These are phyloP conservation scores for Pygathrix nemaeus DNA, from an alignment of 2,113 vertebrate genomes.

Conservation along the genomic window DNA sequence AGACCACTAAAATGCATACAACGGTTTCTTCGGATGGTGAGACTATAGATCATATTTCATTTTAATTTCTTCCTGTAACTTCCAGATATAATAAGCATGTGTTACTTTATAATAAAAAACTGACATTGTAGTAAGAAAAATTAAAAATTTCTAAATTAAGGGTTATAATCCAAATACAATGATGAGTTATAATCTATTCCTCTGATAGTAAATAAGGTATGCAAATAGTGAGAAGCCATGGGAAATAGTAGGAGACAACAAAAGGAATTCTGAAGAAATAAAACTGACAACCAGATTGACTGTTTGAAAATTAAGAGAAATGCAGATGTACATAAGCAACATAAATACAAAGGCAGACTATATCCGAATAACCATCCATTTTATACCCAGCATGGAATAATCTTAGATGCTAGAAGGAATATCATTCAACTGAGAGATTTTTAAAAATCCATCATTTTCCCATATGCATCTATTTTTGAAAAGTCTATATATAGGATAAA, in stretches of 20 bases:
- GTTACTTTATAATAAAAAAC: constrained; percentile 8
- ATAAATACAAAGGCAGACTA: neutral
- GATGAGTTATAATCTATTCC: neutral
- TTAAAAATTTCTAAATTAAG: neutral
- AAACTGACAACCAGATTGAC: neutral
- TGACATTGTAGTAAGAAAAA: neutral
- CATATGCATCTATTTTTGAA: neutral
- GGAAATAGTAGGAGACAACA: neutral
- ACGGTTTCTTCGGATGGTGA: neutral
- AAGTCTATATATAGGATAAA: neutral
- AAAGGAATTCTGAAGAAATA: neutral
- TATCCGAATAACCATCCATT: neutral
- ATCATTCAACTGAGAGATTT: neutral
- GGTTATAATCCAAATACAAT: neutral
- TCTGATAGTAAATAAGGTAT: neutral
- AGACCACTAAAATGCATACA: neutral
- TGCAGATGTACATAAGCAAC: neutral
- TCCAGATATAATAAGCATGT: neutral
- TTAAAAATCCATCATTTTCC: neutral
- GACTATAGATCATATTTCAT: neutral
- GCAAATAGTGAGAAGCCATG: neutral
- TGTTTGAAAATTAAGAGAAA: constrained; percentile 16
- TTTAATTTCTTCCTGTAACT: constrained; percentile 10
- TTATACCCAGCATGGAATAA: neutral
- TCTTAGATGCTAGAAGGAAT: neutral